Evolutionary conservation across 2,797 vertebrate genomes (phyloP), one percentile per base, ranked within the genome.

Genomic region (Leptoclinus maculatus): DNA sequence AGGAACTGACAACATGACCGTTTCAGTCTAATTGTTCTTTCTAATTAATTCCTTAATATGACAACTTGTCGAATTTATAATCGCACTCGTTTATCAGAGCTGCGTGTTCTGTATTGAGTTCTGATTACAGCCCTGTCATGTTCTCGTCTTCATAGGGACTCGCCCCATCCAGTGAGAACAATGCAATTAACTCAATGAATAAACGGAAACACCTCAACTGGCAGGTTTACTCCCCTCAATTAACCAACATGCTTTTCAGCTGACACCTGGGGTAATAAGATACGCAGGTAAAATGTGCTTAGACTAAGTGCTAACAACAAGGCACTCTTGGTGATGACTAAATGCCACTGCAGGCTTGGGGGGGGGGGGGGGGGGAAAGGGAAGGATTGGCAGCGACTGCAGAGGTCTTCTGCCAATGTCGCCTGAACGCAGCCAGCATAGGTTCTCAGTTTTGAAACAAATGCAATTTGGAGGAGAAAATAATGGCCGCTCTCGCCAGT

Each of bases 271-370:
- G 79, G 81, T 89, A 90, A 92, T 88, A 91, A 88, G 91, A 93
- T 92, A 90, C 91, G 88, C 90, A 90, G 86, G 82, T 91, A 92
- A 82, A 91, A 90, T 87, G 86, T 87, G 88, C 88, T 89, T 78
- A 76, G 86, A 68, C 87, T 87, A 88, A 90, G 89, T 85, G 88
- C 86, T 89, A 91, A 93, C 85, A 90, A 92, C 77, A 82, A 86
- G 82, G 75, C 85, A 87, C 89, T 93, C 90, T 79, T 84, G 75
- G 88, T 87, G 84, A 92, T 80, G 84, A 89, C 74, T 90, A 83
- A 86, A 82, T 73, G 69, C 74, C 69, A 64, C 83, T 65, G 64
- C 77, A 82, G 80, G 86, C 82, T 86, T 76, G 71, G 72, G 75
- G n/a, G 71, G 72, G 75, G 71, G 72, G 75, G 71, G 72, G 75